Conservation (phyloP, 2,113 vertebrate species). For the Propithecus coquereli region DNA sequence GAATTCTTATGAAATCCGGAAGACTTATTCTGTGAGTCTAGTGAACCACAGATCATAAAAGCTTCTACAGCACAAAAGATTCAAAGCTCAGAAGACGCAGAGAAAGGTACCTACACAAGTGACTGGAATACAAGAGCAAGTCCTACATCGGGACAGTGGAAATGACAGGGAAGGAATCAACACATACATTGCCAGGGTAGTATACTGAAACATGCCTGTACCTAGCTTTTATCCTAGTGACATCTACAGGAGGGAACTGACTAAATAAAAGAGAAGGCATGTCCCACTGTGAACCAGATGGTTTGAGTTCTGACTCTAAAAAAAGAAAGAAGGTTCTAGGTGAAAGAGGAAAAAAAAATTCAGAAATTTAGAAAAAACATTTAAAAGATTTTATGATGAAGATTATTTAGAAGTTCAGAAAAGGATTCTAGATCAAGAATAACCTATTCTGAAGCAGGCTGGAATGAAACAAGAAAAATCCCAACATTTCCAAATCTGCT, state of each 20-base stretch:
- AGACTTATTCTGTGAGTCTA: neutral
- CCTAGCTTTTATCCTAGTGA: neutral
- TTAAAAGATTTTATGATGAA: neutral
- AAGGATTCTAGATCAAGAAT: neutral
- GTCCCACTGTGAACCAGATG: neutral
- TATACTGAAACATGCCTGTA: rapidly evolving
- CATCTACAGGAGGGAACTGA: neutral
- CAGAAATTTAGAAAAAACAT: neutral
- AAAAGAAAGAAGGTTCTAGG: neutral
- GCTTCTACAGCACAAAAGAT: neutral
- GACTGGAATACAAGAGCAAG: neutral
- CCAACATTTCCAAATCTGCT: neutral
- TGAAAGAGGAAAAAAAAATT: neutral
- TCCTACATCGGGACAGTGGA: neutral
- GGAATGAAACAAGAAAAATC: neutral
- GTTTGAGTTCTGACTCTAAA: neutral
- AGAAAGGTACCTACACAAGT: neutral
- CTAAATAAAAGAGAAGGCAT: neutral
- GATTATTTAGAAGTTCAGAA: neutral
- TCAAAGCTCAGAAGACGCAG: constrained; percentile 30
- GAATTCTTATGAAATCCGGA: neutral
- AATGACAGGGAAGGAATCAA: neutral
- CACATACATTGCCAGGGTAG: rapidly evolving
- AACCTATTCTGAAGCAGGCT: neutral
- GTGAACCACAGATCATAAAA: neutral